These are phyloP conservation scores for Sinonovacula constricta DNA, from an alignment of 1,140 invertebrate species.

Conservation along the genomic window DNA sequence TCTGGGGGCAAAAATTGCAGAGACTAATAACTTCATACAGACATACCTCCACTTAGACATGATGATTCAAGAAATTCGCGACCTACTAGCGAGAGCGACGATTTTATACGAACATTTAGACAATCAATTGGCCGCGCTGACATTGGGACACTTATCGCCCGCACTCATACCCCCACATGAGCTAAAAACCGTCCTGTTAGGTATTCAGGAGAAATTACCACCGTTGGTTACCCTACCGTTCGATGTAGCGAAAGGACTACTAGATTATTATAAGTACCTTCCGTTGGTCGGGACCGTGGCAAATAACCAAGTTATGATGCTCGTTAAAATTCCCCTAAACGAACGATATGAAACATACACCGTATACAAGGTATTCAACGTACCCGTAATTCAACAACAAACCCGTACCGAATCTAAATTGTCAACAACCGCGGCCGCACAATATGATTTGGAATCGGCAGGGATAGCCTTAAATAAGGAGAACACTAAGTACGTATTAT, in stretches of 20 bases:
- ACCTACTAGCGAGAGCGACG: background rate
- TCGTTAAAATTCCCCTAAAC: too few species aligned
- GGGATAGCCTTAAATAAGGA: too few species aligned
- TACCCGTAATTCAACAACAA: too few species aligned
- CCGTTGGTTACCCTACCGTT: background rate
- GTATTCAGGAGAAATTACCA: background rate
- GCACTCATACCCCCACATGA: background rate
- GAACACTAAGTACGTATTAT: too few species aligned
- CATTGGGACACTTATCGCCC: background rate
- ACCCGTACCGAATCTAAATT: too few species aligned
- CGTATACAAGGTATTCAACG: too few species aligned
- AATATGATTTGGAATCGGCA: too few species aligned
- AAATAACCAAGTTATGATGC: too few species aligned
- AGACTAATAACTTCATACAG: background rate
- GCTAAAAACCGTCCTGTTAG: background rate
- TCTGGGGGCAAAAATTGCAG: background rate
- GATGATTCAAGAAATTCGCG: background rate
- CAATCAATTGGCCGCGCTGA: conserved; percentile 3
- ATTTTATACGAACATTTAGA: too few species aligned
- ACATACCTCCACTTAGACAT: background rate
- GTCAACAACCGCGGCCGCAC: too few species aligned
- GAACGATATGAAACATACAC: too few species aligned
- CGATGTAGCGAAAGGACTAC: background rate
- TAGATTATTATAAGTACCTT: background rate
- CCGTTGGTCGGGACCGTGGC: background rate